Base-by-base conservation (phyloP, 2,888 invertebrate species). In the Epinotia ramella region DNA sequence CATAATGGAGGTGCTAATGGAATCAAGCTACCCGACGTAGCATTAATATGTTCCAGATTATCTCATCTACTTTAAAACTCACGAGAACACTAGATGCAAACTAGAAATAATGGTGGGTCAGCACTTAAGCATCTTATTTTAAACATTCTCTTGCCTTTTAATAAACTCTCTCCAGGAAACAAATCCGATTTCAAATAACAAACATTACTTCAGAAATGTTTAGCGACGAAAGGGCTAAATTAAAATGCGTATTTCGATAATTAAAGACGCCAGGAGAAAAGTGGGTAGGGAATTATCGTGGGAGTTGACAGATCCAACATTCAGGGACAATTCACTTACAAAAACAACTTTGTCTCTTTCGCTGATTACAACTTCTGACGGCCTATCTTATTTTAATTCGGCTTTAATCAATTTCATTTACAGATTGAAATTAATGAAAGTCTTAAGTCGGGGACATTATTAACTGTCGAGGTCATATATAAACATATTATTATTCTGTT, bases 131-230 rank as follows among this genome's bases (percentile, higher is more conserved):
- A 60, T 24, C 75, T 70, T 44, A 28, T 60, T 63, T 72, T 62
- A 78, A 78, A 80, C 77, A 78, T 77, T 72, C 76, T 62, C 74
- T 76, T 78, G 81, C 82, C 78, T 83, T 83, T 84, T 83, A 82
- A 84, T 83, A 84, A 85, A 84, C 78, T 80, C 81, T 81, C 81
- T 79, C 78, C 79, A 67, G 79, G 77, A 86, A 82, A 85, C 82
- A 86, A 88, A 86, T 87, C 85, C 80, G 83, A 87, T 89, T 88
- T 88, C 86, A 87, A 88, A 86, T 86, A 82, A 84, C 84, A 88
- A 86, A 83, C 88, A 87, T 86, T 86, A 81, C 81, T 82, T 83
- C 80, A 79, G 84, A 81, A 84, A 85, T 83, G 85, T 81, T 82
- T 83, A 81, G 79, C 80, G 81, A 81, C 78, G 81, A 81, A 83